These are phyloP conservation scores for Notothenia coriiceps DNA, from an alignment of 2,113 vertebrate species.

Conservation along the genomic window DNA sequence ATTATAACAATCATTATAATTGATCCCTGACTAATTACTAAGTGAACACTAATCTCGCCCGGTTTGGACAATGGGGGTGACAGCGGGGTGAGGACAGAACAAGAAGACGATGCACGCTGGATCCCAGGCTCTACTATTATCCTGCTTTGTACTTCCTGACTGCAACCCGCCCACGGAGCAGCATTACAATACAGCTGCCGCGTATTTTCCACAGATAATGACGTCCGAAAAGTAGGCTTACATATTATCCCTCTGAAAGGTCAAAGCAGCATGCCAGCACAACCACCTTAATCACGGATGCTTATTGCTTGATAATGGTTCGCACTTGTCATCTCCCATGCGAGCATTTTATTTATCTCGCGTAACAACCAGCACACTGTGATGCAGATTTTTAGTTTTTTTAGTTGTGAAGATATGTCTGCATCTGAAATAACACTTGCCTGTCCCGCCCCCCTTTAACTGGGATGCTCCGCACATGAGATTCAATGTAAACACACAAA, in stretches of 20 bases:
- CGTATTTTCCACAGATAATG: conserved; percentile 63
- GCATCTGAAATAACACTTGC: conserved; percentile 46
- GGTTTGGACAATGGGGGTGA: conserved; percentile 35
- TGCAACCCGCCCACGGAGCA: conserved; percentile 73
- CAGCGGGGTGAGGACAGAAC: conserved; percentile 10
- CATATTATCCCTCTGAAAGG: conserved; percentile 55
- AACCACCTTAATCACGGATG: conserved; percentile 52
- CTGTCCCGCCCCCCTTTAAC: conserved; percentile 66
- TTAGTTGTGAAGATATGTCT: conserved; percentile 42
- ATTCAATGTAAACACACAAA: conserved; percentile 83
- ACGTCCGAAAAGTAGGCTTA: conserved; percentile 65
- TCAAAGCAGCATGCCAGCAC: conserved; percentile 60
- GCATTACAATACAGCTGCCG: conserved; percentile 68
- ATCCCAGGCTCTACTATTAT: conserved; percentile 73
- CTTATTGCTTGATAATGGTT: conserved; percentile 61
- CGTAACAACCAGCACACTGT: conserved; percentile 22
- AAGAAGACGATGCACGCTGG: conserved; percentile 46
- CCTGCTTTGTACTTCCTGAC: conserved; percentile 77
- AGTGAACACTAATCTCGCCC: conserved; percentile 52
- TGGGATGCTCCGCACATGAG: conserved; percentile 64
- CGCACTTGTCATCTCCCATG: conserved; percentile 29
- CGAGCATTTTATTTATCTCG: conserved; percentile 39
- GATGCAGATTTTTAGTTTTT: conserved; percentile 1
- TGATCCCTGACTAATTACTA: conserved; percentile 63
- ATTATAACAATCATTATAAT: conserved; percentile 52